Base-by-base conservation (phyloP, 2,888 invertebrate species). In the Dioctria rufipes region DNA sequence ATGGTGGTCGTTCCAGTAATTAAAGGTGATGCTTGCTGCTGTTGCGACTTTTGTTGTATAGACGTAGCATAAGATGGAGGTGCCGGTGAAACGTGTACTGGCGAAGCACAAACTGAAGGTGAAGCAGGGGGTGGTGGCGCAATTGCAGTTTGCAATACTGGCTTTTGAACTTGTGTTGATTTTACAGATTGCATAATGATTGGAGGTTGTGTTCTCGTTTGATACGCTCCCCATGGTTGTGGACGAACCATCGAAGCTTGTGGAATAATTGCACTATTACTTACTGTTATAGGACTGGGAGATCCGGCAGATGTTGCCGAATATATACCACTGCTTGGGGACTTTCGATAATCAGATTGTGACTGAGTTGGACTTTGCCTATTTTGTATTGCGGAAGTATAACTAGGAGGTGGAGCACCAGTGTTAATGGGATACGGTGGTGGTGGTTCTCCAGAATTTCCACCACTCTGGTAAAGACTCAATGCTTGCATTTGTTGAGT, bases 131-230 rank as follows among this genome's bases (percentile, higher is more conserved):
- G 93, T 42, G 94, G 93, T 1, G 97, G 97, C n/a, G 96, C 97
- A 71, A 97, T 96, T 8, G 98, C 98, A 13, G 97, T 98, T 90
- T 98, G 98, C 83, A 98, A 90, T 43, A 97, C 94, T 0, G 98
- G 98, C 88, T 98, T 98, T 87, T 97, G 97, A 58, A 97, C 97
- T 89, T 97, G 97, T 25, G 97, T 97, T 90, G 97, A 97, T 88
- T 96, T 96, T 25, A 98, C 98, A 46, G 97, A 96, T 88, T 98
- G 97, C 97, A 98, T 98, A 83, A 98, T 97, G 84, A 98, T 96
- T 5, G 97, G 97, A 71, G 96, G 95, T 86, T 97, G 97, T 37
- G 96, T 94, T 86, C 95, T 95, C 58, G 96, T 94, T 88, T 97
- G 97, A 81, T 88, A 89, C 80, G 96, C 95, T 80, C 94, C 94